Conservation (phyloP, 2,113 vertebrate species). For the Dasyurus viverrinus region DNA sequence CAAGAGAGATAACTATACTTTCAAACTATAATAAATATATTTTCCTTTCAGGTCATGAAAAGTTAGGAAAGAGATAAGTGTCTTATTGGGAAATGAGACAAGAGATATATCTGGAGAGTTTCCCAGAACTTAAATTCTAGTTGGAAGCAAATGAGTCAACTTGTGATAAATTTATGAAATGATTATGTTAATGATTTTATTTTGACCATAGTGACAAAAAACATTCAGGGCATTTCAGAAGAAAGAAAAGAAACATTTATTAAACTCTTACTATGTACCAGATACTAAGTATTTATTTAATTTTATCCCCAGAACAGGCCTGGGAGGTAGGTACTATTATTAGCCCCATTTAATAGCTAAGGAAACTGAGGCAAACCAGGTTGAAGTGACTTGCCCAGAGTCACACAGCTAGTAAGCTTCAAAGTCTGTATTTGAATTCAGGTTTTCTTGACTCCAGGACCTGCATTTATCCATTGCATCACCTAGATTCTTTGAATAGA, state of each 20-base stretch:
- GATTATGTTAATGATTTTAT: not conserved
- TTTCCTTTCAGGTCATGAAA: not conserved
- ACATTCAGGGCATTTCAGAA: not conserved
- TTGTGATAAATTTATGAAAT: not conserved
- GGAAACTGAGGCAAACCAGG: not conserved
- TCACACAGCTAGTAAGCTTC: not conserved
- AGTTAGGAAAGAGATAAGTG: not conserved
- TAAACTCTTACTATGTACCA: not conserved
- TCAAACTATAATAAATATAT: not conserved
- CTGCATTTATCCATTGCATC: not conserved
- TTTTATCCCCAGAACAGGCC: not conserved
- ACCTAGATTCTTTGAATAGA: not conserved
- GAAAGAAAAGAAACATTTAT: not conserved
- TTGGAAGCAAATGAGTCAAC: not conserved
- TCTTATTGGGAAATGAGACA: not conserved
- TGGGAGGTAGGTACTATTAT: not conserved
- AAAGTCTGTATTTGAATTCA: not conserved
- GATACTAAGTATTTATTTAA: not conserved
- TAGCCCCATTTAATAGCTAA: not conserved
- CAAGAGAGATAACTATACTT: not conserved
- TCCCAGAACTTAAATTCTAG: not conserved
- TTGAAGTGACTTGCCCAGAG: not conserved
- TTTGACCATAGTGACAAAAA: not conserved
- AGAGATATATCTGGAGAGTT: not conserved
- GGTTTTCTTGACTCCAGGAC: not conserved